Conservation (phyloP, 2,888 invertebrate genomes). For the Rotaria magnacalcarata region DNA sequence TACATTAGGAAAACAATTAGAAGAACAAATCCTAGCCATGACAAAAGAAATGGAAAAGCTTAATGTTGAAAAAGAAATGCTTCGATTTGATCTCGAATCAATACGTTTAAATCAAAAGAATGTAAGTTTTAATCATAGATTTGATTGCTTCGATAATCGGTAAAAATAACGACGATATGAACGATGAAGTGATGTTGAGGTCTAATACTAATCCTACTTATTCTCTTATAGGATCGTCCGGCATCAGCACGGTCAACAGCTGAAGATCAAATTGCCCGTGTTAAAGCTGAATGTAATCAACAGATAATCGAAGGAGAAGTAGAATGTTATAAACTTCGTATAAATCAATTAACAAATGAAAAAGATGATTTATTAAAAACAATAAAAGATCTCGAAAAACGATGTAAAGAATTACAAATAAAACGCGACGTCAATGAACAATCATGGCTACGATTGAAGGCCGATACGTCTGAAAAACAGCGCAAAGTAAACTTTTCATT, state of each 20-base stretch:
- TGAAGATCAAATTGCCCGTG: conserved; percentile 1
- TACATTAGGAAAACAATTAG: conserved; percentile 30
- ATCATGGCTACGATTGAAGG: neutral
- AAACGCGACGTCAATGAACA: neutral
- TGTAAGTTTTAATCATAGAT: neutral
- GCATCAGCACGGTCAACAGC: neutral
- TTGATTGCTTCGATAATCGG: too few relatives aligned
- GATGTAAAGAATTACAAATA: conserved; percentile 1
- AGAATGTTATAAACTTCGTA: conserved; percentile 10
- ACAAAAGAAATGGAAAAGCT: conserved; percentile 38
- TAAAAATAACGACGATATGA: too few relatives aligned
- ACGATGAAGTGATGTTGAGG: too few relatives aligned
- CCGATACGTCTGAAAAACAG: conserved; percentile 12
- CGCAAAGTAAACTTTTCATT: neutral
- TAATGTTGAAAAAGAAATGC: conserved; percentile 42
- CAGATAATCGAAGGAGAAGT: neutral
- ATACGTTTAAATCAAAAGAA: neutral
- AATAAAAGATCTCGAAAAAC: neutral
- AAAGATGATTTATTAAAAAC: neutral
- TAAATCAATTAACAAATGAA: neutral
- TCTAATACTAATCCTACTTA: neutral
- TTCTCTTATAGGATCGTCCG: neutral
- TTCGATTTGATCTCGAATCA: conserved; percentile 33
- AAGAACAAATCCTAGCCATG: conserved; percentile 35
- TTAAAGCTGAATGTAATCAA: conserved; percentile 2